Conservation (phyloP, 2,888 invertebrate species). For the Temnothorax unifasciatus region DNA sequence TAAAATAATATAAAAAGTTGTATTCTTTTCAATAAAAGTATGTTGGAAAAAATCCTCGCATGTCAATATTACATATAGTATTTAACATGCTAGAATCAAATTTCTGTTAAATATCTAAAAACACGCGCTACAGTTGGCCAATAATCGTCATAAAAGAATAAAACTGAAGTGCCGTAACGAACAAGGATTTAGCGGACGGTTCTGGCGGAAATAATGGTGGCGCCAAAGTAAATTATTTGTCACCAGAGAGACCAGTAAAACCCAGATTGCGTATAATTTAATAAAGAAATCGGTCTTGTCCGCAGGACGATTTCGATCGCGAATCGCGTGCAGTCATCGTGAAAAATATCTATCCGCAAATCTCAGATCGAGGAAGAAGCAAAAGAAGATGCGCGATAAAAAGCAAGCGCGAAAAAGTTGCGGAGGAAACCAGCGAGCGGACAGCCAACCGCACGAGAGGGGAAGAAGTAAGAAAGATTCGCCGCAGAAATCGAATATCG, state of each 20-base stretch:
- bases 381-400: slow-evolving; percentile 56
- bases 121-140: neutral
- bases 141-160: slow-evolving; percentile 9
- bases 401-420: slow-evolving; percentile 54
- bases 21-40: neutral
- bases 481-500: slow-evolving; percentile 76
- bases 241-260: slow-evolving; percentile 59
- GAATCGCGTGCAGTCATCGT: slow-evolving; percentile 54
- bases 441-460: slow-evolving; percentile 29
- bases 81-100: no score
- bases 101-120: neutral
- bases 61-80: no score
- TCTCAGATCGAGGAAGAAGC: slow-evolving; percentile 54
- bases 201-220: slow-evolving; percentile 68
- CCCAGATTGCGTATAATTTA: slow-evolving; percentile 50
- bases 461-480: slow-evolving; percentile 73
- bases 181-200: slow-evolving; percentile 9
- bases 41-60: neutral
- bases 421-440: slow-evolving; percentile 47
- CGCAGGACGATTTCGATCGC: slow-evolving; percentile 24
- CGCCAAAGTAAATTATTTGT: slow-evolving; percentile 64
- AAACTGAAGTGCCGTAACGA: neutral
- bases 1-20: neutral
- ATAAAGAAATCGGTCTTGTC: slow-evolving; percentile 60
- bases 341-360: slow-evolving; percentile 76